These are phyloP conservation scores for Drosophila yakuba DNA, from an alignment of 1,140 invertebrate genomes.

Conservation along the genomic window DNA sequence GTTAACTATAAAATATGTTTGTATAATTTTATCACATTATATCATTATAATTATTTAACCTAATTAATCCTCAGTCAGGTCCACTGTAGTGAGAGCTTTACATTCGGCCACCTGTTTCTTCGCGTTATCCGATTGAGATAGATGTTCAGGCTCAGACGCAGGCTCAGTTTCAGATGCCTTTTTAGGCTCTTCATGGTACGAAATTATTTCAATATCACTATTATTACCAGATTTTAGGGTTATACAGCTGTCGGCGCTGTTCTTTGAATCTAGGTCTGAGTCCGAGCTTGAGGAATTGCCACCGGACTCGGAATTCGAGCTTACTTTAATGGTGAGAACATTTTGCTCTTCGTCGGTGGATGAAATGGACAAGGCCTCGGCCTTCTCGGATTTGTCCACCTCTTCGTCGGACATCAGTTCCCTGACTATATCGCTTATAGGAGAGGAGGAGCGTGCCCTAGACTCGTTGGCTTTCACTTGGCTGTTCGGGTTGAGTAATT, in stretches of 20 bases:
- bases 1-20: too few relatives aligned
- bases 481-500: slow-evolving; percentile 21
- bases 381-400: not conserved
- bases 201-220: slow-evolving; percentile 68
- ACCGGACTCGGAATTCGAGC: slow-evolving; percentile 30
- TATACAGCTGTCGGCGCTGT: slow-evolving; percentile 35
- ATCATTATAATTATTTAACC: not conserved
- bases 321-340: slow-evolving; percentile 56
- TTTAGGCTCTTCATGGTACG: slow-evolving; percentile 7
- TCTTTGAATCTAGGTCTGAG: not conserved
- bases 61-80: slow-evolving; percentile 61
- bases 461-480: not conserved
- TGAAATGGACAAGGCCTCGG: slow-evolving; percentile 27
- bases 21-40: too few relatives aligned
- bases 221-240: slow-evolving; percentile 17
- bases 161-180: not conserved
- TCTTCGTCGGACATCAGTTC: slow-evolving; percentile 68
- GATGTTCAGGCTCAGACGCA: not conserved
- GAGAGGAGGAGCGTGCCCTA: slow-evolving; percentile 19
- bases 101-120: slow-evolving; percentile 5
- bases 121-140: not conserved
- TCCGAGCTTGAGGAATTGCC: slow-evolving; percentile 20
- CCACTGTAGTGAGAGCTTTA: slow-evolving; percentile 32
- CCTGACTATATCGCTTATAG: slow-evolving; percentile 50
- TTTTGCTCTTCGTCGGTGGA: slow-evolving; percentile 34